phyloP scores from a whole-genome alignment of 2,113 vertebrate species.

The Indicator indicator region DNA sequence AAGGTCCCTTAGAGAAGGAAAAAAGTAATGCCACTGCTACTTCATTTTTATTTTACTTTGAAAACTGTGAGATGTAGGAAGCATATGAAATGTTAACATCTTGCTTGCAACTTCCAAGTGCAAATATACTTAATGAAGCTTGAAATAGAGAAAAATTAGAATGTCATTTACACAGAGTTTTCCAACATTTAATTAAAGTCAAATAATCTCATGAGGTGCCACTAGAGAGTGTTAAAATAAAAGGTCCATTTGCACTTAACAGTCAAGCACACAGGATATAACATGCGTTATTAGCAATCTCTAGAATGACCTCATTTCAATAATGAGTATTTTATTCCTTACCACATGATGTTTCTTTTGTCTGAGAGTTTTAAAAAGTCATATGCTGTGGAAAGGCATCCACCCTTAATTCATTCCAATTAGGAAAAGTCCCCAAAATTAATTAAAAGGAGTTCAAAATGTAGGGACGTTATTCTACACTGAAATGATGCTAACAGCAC shows the following conservation, averaged over 20 bases:
- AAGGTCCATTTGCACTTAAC: slow-evolving; percentile 3
- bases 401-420: neutral
- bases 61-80: slow-evolving; percentile 5
- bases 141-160: slow-evolving; percentile 42
- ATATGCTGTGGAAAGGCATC: neutral
- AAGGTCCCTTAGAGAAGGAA: slow-evolving; percentile 20
- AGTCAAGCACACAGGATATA: neutral
- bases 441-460: neutral
- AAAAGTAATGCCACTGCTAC: neutral
- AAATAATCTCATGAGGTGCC: slow-evolving; percentile 3
- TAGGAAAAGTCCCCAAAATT: neutral
- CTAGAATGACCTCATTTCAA: neutral
- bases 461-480: neutral
- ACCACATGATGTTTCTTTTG: neutral
- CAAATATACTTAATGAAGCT: slow-evolving; percentile 48
- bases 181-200: slow-evolving; percentile 7
- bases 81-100: slow-evolving; percentile 50
- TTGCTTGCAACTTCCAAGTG: slow-evolving; percentile 20
- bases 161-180: neutral
- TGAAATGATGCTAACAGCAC: neutral
- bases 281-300: neutral
- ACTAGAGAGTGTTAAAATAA: slow-evolving; percentile 16
- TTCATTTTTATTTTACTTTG: slow-evolving; percentile 19
- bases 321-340: neutral
- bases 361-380: neutral